A percentile compares a stretch with the other conserved stretches of the same genome.
phyloP scores from a whole-genome alignment of 2,888 invertebrate species.

The Bruchidius siliquastri region DNA sequence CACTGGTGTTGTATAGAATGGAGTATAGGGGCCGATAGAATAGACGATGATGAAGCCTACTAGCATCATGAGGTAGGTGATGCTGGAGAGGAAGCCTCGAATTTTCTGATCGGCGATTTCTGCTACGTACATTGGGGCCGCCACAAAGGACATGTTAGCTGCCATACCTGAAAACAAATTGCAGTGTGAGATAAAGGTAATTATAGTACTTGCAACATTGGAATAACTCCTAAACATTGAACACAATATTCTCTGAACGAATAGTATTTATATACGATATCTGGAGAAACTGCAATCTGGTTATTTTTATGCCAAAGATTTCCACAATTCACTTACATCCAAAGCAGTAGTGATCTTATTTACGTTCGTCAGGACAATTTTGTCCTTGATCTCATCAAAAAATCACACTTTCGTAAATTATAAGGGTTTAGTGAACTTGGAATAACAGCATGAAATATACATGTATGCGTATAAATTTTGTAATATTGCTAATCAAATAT shows the following conservation, averaged over 20 bases:
- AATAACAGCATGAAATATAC: too few relatives aligned
- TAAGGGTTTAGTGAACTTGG: too few relatives aligned
- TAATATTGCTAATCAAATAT: background rate
- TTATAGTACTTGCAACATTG: conserved; percentile 12
- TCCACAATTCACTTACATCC: too few relatives aligned
- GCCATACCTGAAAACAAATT: conserved; percentile 33
- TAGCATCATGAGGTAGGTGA: conserved; percentile 43
- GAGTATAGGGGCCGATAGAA: conserved; percentile 36
- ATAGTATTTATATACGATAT: too few relatives aligned
- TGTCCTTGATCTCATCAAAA: too few relatives aligned
- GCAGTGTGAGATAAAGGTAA: conserved; percentile 37
- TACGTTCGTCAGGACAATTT: too few relatives aligned
- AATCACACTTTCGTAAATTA: too few relatives aligned
- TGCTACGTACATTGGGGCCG: conserved; percentile 44
- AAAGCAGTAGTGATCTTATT: too few relatives aligned
- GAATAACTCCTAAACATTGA: too few relatives aligned
- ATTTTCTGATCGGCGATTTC: conserved; percentile 44
- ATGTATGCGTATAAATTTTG: background rate
- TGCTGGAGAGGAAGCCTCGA: conserved; percentile 40
- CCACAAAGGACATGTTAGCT: conserved; percentile 43
- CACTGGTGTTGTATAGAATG: conserved; percentile 37
- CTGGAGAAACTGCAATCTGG: too few relatives aligned
- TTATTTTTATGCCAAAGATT: too few relatives aligned
- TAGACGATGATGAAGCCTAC: conserved; percentile 40
- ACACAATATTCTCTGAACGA: too few relatives aligned